phyloP scores from a whole-genome alignment of 1,140 invertebrate species.

The Augochlora pura region DNA sequence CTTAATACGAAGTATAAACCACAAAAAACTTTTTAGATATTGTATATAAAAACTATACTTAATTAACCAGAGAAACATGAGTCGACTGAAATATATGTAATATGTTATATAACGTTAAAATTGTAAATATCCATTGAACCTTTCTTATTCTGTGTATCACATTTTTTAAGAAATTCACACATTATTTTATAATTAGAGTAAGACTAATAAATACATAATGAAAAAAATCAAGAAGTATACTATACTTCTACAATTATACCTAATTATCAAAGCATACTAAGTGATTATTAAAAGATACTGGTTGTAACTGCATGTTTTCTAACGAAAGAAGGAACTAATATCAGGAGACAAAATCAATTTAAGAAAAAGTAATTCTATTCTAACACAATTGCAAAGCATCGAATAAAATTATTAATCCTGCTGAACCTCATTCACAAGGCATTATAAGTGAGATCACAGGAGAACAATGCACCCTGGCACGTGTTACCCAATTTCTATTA shows the following conservation, averaged over 20 bases:
- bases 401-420: too few relatives aligned
- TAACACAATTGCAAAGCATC: too few relatives aligned
- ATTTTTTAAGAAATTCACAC: slow-evolving; percentile 29
- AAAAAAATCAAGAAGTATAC: neutral
- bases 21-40: slow-evolving; percentile 7
- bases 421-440: too few relatives aligned
- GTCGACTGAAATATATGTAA: slow-evolving; percentile 22
- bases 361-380: too few relatives aligned
- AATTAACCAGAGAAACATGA: slow-evolving; percentile 1
- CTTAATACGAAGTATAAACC: neutral
- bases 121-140: slow-evolving; percentile 43
- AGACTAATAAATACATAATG: slow-evolving; percentile 16
- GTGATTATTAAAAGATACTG: too few relatives aligned
- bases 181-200: slow-evolving; percentile 12
- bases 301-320: too few relatives aligned
- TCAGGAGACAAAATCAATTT: too few relatives aligned
- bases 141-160: slow-evolving; percentile 30
- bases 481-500: too few relatives aligned
- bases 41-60: slow-evolving; percentile 9
- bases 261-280: neutral
- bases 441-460: too few relatives aligned
- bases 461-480: too few relatives aligned
- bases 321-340: too few relatives aligned
- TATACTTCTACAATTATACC: neutral
- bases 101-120: slow-evolving; percentile 19